Evolutionary conservation across 2,113 vertebrate genomes (phyloP).

Genomic region (Mustela nigripes): DNA sequence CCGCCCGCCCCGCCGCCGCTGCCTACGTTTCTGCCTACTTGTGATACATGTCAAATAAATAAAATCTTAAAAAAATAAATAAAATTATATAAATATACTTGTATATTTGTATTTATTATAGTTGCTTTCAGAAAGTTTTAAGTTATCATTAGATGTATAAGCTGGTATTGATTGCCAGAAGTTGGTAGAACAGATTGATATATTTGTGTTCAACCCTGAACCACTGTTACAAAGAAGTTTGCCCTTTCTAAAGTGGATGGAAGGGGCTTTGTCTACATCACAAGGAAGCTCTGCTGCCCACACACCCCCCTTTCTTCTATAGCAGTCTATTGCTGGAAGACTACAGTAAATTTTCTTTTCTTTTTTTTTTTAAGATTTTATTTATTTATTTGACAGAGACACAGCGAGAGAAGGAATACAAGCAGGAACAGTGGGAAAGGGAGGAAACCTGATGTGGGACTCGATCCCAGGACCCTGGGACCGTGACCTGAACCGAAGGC

Average conservation of each 20-base stretch:
- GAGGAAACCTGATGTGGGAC: no score
- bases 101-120: background rate
- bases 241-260: background rate
- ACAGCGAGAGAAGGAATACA: no score
- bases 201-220: background rate
- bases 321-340: conserved; percentile 77
- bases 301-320: background rate
- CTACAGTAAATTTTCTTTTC: conserved; percentile 74
- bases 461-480: no score
- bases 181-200: background rate
- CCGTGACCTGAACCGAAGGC: no score
- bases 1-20: no score
- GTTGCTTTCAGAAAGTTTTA: background rate
- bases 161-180: background rate
- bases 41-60: no score
- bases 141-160: background rate
- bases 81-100: background rate
- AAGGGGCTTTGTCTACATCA: background rate
- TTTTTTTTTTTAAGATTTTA: no score
- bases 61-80: background rate
- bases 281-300: background rate
- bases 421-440: no score
- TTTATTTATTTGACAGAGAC: no score
- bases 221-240: background rate
- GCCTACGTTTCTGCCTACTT: no score